These are phyloP conservation scores for Tetranychus piercei DNA, from an alignment of 2,888 invertebrate species.

Conservation along the genomic window DNA sequence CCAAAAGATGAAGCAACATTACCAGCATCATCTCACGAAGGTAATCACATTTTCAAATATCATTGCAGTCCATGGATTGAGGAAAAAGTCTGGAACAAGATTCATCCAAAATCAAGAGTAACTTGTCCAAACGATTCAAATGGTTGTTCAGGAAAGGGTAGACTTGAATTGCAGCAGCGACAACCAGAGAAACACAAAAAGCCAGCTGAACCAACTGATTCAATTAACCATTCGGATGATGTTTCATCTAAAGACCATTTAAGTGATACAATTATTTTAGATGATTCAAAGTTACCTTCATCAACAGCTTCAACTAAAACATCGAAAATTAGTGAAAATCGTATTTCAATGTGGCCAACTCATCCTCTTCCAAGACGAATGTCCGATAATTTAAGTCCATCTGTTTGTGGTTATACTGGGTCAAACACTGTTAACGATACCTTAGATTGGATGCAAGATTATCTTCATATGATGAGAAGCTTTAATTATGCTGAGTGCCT, in stretches of 20 bases:
- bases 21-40: not conserved
- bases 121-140: not conserved
- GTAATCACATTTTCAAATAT: conserved; percentile 1
- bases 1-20: not conserved
- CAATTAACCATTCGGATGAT: not conserved
- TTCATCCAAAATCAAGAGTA: conserved; percentile 2
- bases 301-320: not conserved
- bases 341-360: not conserved
- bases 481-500: conserved; percentile 7
- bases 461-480: conserved; percentile 3
- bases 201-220: not conserved
- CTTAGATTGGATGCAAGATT: conserved; percentile 3
- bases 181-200: not conserved
- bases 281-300: not conserved
- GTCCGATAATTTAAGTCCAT: conserved; percentile 6
- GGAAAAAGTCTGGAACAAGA: not conserved
- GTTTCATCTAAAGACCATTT: not conserved
- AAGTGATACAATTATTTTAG: not conserved
- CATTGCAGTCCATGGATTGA: conserved; percentile 13
- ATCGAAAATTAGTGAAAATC: not conserved
- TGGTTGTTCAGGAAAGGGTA: not conserved
- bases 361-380: not conserved
- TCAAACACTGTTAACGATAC: not conserved
- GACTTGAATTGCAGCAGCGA: not conserved
- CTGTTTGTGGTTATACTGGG: not conserved